These are phyloP conservation scores for Tethya wilhelma DNA, from an alignment of 37 sponge, comb jelly and placozoan genomes.

Conservation along the genomic window DNA sequence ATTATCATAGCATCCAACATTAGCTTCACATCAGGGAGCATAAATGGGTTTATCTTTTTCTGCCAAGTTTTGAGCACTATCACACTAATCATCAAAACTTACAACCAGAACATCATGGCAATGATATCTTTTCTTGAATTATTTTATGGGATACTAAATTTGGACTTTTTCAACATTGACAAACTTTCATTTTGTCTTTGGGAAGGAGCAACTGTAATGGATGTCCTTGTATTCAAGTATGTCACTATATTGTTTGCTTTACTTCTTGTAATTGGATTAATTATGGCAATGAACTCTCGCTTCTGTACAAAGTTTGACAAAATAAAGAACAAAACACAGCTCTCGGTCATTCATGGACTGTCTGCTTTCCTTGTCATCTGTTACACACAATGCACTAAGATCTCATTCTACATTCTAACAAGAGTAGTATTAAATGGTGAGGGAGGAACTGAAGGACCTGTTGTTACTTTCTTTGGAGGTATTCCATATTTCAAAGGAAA, in stretches of 20 bases:
- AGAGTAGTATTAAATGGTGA: neutral
- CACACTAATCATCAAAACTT: too few relatives aligned
- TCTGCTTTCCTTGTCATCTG: slow-evolving; percentile 48
- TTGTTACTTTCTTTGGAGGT: slow-evolving; percentile 26
- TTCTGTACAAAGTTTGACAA: too few relatives aligned
- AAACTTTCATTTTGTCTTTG: slow-evolving; percentile 35
- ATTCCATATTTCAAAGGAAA: neutral
- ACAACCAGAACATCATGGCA: slow-evolving; percentile 9
- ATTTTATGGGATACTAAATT: slow-evolving; percentile 45
- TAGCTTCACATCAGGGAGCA: slow-evolving; percentile 54
- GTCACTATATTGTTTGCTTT: slow-evolving; percentile 35
- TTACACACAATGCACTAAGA: slow-evolving; percentile 16
- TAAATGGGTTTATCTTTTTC: slow-evolving; percentile 50
- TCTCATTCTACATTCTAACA: neutral
- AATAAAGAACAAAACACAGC: neutral
- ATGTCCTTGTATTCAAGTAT: slow-evolving; percentile 50
- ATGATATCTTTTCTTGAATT: neutral
- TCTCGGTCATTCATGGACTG: slow-evolving; percentile 38
- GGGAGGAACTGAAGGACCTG: neutral
- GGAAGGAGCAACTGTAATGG: slow-evolving; percentile 19
- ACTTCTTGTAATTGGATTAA: slow-evolving; percentile 7
- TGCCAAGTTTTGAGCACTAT: slow-evolving; percentile 19
- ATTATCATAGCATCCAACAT: slow-evolving; percentile 26
- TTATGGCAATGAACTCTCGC: neutral
- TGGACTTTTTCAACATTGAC: slow-evolving; percentile 34